Conservation (phyloP, 1,140 invertebrate genomes). For the Polypedilum pembai region DNA sequence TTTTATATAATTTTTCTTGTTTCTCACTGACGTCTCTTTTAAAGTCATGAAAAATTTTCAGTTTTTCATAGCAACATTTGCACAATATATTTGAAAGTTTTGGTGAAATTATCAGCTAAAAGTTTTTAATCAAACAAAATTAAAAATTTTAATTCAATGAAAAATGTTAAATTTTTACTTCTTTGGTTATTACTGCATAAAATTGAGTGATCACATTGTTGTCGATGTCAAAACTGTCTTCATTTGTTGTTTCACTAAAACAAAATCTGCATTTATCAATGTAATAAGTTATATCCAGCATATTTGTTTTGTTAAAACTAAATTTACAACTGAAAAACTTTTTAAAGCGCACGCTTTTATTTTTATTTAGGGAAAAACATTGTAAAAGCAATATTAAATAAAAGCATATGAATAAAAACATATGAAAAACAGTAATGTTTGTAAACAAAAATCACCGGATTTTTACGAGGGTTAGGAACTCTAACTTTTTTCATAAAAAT, state of each 20-base stretch:
- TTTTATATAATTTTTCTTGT: background rate
- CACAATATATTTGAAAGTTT: background rate
- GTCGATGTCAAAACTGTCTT: background rate
- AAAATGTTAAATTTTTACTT: background rate
- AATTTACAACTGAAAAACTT: background rate
- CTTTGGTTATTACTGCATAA: background rate
- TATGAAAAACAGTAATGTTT: too few species aligned
- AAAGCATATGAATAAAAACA: too few species aligned
- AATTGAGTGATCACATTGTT: background rate
- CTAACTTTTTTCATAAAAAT: too few species aligned
- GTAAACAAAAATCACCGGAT: too few species aligned
- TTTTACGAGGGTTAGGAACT: too few species aligned
- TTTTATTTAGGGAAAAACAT: too few species aligned
- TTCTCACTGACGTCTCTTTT: background rate
- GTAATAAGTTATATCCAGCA: background rate
- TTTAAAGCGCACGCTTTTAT: background rate
- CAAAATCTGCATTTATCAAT: background rate
- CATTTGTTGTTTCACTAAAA: background rate
- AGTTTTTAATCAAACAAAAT: background rate
- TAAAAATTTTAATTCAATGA: background rate
- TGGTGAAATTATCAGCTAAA: background rate
- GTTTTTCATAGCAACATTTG: background rate
- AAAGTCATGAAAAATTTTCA: background rate
- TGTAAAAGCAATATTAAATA: too few species aligned
- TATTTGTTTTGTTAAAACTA: background rate